Conservation (phyloP, 2,113 vertebrate genomes). For the Hyla sarda region DNA sequence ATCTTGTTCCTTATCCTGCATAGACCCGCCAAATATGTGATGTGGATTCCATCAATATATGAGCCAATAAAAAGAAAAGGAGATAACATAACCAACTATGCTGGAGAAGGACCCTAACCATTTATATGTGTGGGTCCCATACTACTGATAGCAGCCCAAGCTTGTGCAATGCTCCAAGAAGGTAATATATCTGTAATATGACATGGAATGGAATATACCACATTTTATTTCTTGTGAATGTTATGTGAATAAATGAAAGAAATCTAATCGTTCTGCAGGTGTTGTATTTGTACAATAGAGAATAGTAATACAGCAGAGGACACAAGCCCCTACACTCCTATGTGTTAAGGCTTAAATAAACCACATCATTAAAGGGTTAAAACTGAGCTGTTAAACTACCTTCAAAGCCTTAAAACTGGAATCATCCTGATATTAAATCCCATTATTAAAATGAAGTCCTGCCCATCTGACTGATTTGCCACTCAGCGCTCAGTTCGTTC, state of each 20-base stretch:
- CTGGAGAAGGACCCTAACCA: neutral
- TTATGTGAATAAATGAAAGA: no score
- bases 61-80: neutral
- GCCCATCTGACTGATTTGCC: no score
- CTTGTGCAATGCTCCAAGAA: neutral
- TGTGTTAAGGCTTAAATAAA: no score
- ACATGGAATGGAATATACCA: neutral
- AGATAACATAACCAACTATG: neutral
- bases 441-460: no score
- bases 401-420: no score
- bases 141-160: neutral
- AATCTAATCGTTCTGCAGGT: neutral
- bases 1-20: neutral
- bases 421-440: no score
- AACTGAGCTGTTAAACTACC: no score
- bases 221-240: no score
- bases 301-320: neutral
- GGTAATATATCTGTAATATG: neutral
- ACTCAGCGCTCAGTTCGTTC: no score
- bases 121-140: no score
- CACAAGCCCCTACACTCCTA: neutral
- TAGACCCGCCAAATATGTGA: neutral
- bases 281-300: neutral
- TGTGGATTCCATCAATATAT: neutral
- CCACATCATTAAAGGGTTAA: no score